Conservation (phyloP, 2,113 vertebrate species). For the Irena cyanogastra region DNA sequence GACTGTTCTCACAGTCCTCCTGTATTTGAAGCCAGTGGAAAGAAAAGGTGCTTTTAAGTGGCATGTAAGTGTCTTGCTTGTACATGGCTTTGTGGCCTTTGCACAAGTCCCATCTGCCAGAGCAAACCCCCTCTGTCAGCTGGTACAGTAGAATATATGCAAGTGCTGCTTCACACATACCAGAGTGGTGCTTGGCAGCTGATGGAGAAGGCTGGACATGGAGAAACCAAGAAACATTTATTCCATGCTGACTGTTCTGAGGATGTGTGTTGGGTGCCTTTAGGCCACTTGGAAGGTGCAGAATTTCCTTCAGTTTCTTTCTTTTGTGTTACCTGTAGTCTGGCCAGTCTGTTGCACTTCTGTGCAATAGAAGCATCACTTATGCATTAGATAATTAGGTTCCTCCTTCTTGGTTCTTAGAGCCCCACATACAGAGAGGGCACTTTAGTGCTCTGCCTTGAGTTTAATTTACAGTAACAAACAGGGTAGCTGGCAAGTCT, state of each 20-base stretch:
- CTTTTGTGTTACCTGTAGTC: neutral
- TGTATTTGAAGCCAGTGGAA: neutral
- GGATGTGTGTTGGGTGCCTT: neutral
- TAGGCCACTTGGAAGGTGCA: neutral
- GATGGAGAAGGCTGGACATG: neutral
- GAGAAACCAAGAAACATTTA: neutral
- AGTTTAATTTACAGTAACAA: slow-evolving; percentile 35
- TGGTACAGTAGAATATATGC: neutral
- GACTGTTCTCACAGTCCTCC: neutral
- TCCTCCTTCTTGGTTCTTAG: neutral
- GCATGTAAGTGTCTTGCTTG: neutral
- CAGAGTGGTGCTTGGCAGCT: neutral
- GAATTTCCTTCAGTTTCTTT: neutral
- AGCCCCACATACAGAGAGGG: neutral
- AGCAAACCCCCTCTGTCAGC: neutral
- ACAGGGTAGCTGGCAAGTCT: slow-evolving; percentile 50
- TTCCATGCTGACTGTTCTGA: neutral
- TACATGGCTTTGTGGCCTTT: neutral
- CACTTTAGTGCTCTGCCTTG: neutral
- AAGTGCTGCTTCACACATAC: neutral
- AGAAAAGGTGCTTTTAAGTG: neutral
- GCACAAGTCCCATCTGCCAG: neutral
- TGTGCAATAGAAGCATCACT: neutral
- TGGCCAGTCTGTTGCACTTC: neutral
- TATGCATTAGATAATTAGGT: neutral